phyloP scores from a whole-genome alignment of 1,140 invertebrate genomes.

The Diachasma alloeum region DNA sequence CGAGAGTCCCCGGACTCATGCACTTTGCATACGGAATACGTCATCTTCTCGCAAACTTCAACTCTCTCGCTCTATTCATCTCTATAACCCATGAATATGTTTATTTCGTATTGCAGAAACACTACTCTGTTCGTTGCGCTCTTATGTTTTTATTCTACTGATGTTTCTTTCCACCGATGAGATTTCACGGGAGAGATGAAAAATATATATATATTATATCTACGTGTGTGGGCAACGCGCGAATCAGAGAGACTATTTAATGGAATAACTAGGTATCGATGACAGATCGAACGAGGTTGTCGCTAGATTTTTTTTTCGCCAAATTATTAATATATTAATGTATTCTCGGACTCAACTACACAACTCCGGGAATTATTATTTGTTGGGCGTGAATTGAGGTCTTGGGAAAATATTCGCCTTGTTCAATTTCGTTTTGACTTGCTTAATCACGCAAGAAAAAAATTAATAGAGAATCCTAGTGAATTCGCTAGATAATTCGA shows the following conservation, averaged over 20 bases:
- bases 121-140: background rate
- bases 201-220: background rate
- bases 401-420: too few relatives aligned
- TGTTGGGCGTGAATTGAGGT: background rate
- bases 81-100: slow-evolving; percentile 3
- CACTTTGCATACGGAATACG: slow-evolving; percentile 46
- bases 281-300: background rate
- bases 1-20: slow-evolving; percentile 32
- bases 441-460: too few relatives aligned
- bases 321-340: slow-evolving; percentile 1
- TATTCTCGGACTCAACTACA: background rate
- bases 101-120: background rate
- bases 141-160: background rate
- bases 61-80: background rate
- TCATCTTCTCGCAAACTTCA: slow-evolving; percentile 17
- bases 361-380: background rate
- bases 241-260: background rate
- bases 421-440: background rate
- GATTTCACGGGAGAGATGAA: background rate
- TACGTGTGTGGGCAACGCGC: slow-evolving; percentile 29
- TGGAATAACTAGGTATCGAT: background rate
- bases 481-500: too few relatives aligned
- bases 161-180: background rate
- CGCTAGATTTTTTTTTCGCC: background rate
- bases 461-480: too few relatives aligned